Base-by-base conservation (phyloP, 1,140 invertebrate genomes). In the Nebria ingens region DNA sequence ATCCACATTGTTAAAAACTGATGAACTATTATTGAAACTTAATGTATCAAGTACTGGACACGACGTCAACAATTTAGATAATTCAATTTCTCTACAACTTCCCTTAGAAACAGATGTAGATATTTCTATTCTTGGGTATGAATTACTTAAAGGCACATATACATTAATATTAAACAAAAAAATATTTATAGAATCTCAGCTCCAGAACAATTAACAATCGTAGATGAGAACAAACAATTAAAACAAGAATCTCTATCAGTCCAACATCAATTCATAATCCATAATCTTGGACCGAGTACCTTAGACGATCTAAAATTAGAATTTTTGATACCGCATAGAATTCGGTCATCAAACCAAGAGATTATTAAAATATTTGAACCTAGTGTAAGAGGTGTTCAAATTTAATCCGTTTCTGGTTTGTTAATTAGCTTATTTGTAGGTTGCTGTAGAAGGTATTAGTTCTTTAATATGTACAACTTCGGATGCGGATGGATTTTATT, bases 281-380 rank as follows among this genome's bases (percentile, higher is more conserved):
- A 50, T 12, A 50, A 50, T 50, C 1, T n/a, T 50, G 45, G 45
- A 17, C 45, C 45, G 19, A 50, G 45, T 50, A 13, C 45, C 19
- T 2, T 50, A 50, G n/a, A 50, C 2, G 1, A 50, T 17, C 19
- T 19, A 2, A 19, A 1, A 19, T 2, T 50, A 50, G 1, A 2
- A 19, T 50, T 50, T 12, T 1, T 2, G 2, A 50, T 50, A 17
- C 45, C 45, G 19, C 12, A 34, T 34, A 34, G n/a, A 34, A 9
- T 34, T 6, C 6, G 25, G n/a, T 6, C 6, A 9, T 34, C 25
- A 6, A 34, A 34, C n/a, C 6, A 34, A 34, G 25, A 34, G n/a
- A 6, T 34, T 34, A 34, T 34, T 34, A 34, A 34, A 34, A 34
- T 34, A 9, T 6, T n/a, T 34, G 25, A 9, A 34, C 25, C 25